Evolutionary conservation across 2,113 vertebrate species (phyloP), one percentile per base, ranked within the genome.

Genomic region (Leucoraja erinaceus): DNA sequence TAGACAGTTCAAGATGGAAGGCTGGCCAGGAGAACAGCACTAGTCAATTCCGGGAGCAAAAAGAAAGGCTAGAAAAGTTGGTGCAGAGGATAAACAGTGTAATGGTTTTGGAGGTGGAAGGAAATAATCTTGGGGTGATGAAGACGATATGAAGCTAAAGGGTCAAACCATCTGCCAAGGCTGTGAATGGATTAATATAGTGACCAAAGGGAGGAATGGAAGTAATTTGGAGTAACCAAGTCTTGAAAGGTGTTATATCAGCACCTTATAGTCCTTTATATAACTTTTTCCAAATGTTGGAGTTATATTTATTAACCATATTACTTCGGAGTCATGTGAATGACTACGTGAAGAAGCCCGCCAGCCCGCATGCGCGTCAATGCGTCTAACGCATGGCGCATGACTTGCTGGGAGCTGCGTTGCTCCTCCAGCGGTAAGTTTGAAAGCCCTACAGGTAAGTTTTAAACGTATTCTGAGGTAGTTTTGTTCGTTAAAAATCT

Each of bases 241-340:
- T 25, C n/a, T 33, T 33, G 59, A 31, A 63, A 63, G 47, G 78
- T 31, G 22, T 5, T 63, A 86, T 86, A 5, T 14, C 10, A n/a
- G 5, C n/a, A 5, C 38, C 38, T 47, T 47, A 47, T 25, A 28
- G 12, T 84, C 25, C 84, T 20, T 94, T 22, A 72, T 22, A 54
- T 59, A 38, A 94, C 94, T 93, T 90, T 94, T 12, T 66, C 75
- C 47, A 94, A 38, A 91, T 81, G 94, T 94, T 47, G 16, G 6
- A 0, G 33, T 94, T 94, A 93, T 94, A 93, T 94, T 90, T 74
- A 94, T 20, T 59, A 86, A 11, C 12, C 93, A 88, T n/a, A n/a
- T n/a, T n/a, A n/a, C n/a, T n/a, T n/a, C n/a, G n/a, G n/a, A n/a
- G n/a, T n/a, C n/a, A n/a, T n/a, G n/a, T n/a, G n/a, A n/a, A n/a